Percentiles rank a stretch among this genome's conserved stretches.
Conservation (phyloP, 2,888 invertebrate genomes). For the Kuschelorhynchus macadamiae region DNA sequence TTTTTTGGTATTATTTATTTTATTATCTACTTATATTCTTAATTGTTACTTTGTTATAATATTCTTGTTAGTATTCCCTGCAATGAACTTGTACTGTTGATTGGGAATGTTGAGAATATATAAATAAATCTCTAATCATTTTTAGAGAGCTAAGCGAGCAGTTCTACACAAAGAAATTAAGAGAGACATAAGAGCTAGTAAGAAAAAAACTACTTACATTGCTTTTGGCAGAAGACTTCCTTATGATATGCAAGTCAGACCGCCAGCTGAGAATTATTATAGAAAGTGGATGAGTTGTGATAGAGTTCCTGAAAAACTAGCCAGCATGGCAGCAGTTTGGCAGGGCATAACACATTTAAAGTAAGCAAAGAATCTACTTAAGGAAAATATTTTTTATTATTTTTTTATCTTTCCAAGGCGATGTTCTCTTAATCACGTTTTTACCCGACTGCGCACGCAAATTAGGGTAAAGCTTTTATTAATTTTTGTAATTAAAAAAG, state of each 20-base stretch:
- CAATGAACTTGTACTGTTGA: too few species aligned
- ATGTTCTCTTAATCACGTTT: too few species aligned
- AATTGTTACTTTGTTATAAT: too few species aligned
- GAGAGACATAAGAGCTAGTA: conserved; percentile 49
- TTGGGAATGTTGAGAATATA: too few species aligned
- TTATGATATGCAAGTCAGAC: conserved; percentile 51
- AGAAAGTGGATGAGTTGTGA: conserved; percentile 73
- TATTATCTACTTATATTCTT: background rate
- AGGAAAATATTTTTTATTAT: background rate
- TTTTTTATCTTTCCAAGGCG: background rate
- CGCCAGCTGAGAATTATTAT: conserved; percentile 68
- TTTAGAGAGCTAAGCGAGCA: conserved; percentile 45
- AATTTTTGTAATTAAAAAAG: too few species aligned
- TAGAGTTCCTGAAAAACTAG: conserved; percentile 72
- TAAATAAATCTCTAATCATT: background rate
- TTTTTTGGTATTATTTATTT: too few species aligned
- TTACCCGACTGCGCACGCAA: too few species aligned
- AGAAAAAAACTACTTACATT: conserved; percentile 35
- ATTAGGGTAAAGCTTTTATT: too few species aligned
- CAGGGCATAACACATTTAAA: conserved; percentile 74
- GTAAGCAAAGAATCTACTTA: conserved; percentile 26
- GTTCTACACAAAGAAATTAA: conserved; percentile 51
- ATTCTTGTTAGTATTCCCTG: too few species aligned
- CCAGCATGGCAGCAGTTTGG: conserved; percentile 76
- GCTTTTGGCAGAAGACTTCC: conserved; percentile 54